phyloP scores from a whole-genome alignment of 2,113 vertebrate species.

The Lontra canadensis region DNA sequence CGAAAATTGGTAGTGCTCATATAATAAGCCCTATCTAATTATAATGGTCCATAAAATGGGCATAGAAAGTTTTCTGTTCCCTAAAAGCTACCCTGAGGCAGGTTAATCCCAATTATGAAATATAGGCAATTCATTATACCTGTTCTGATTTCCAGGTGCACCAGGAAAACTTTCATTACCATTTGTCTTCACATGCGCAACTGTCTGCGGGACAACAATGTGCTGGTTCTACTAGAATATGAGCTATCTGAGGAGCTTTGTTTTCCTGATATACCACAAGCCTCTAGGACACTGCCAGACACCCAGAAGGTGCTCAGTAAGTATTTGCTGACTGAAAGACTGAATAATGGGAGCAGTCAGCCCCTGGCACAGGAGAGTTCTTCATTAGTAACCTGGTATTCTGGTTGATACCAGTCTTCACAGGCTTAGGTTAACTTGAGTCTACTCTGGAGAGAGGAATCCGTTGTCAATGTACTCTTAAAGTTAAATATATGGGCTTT shows the following conservation, averaged over 20 bases:
- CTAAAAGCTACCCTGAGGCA: background rate
- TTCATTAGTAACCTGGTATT: background rate
- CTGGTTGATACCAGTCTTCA: background rate
- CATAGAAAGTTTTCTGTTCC: background rate
- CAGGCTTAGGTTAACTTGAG: background rate
- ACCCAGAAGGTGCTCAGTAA: background rate
- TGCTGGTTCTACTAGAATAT: background rate
- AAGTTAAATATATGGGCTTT: conserved; percentile 1
- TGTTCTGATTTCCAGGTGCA: background rate
- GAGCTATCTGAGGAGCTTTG: background rate
- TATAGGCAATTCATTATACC: background rate
- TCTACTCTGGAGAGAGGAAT: background rate
- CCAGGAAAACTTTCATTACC: background rate
- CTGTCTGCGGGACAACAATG: background rate
- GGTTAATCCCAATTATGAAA: conserved; percentile 13
- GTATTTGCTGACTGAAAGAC: background rate
- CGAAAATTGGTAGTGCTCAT: background rate
- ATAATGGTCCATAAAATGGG: background rate
- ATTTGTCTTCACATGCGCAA: background rate
- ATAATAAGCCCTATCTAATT: background rate
- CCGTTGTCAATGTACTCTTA: background rate
- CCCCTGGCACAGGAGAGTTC: background rate
- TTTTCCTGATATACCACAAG: background rate
- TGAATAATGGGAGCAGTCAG: background rate
- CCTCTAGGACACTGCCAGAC: background rate